A percentile compares a stretch with the other conserved stretches of the same genome.
These are phyloP conservation scores for Cheilosia impressa DNA, from an alignment of 2,888 invertebrate genomes.

Conservation along the genomic window DNA sequence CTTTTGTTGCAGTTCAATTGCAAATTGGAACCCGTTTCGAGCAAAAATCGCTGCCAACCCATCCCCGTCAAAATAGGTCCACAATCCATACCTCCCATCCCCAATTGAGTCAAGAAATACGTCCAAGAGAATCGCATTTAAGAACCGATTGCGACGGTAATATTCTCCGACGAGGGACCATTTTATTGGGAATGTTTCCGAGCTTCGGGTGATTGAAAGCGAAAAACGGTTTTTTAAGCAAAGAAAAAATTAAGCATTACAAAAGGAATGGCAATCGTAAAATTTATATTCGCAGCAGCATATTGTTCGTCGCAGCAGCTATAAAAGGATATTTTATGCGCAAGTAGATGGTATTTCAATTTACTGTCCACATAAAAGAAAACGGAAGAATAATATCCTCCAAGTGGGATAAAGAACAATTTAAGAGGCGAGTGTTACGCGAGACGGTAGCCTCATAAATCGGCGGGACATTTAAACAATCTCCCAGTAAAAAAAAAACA, in stretches of 20 bases:
- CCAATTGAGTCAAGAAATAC: background rate
- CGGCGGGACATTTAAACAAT: slow-evolving; percentile 32
- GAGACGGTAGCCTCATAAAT: slow-evolving; percentile 33
- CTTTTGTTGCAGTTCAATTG: no score
- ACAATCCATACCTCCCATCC: background rate
- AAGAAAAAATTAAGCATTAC: background rate
- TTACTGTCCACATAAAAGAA: slow-evolving; percentile 46
- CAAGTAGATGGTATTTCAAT: slow-evolving; percentile 67
- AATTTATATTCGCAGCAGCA: slow-evolving; percentile 62
- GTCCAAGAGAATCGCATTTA: slow-evolving; percentile 2
- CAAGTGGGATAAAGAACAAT: slow-evolving; percentile 6
- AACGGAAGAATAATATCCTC: slow-evolving; percentile 10
- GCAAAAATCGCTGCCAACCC: no score
- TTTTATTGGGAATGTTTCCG: slow-evolving; percentile 22
- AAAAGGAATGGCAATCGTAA: slow-evolving; percentile 53
- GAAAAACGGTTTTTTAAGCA: background rate
- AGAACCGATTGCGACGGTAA: slow-evolving; percentile 18
- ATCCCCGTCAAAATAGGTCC: no score
- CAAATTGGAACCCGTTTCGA: no score
- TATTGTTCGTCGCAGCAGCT: slow-evolving; percentile 38
- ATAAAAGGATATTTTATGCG: slow-evolving; percentile 69
- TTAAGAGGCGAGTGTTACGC: background rate
- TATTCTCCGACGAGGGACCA: background rate
- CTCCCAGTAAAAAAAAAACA: background rate
- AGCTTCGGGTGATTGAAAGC: slow-evolving; percentile 9